A percentile compares a stretch with the other conserved stretches of the same genome.
phyloP scores from a whole-genome alignment of 2,113 vertebrate species.

The Conger conger region DNA sequence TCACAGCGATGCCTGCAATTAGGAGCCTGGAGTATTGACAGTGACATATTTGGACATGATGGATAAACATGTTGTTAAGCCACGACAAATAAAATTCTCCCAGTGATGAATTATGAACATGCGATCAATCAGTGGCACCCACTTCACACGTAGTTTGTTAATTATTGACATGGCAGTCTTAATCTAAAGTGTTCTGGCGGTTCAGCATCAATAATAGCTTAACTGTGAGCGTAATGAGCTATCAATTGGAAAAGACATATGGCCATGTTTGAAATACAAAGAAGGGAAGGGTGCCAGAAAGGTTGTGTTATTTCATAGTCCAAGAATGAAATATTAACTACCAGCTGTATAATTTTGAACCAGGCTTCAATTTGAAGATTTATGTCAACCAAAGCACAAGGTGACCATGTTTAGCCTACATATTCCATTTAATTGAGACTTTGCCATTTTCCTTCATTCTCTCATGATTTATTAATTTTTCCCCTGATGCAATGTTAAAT shows the following conservation, averaged over 20 bases:
- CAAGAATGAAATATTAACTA: background rate
- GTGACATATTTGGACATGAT: slow-evolving; percentile 20
- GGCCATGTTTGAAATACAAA: slow-evolving; percentile 6
- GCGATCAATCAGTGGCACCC: slow-evolving; percentile 3
- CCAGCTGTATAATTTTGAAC: background rate
- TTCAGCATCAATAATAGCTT: slow-evolving; percentile 7
- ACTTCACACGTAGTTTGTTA: slow-evolving; percentile 20
- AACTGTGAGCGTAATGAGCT: slow-evolving; percentile 2
- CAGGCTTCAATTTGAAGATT: background rate
- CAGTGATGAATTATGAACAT: slow-evolving; percentile 17
- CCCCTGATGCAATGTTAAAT: background rate
- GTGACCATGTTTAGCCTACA: background rate
- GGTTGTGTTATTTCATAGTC: background rate
- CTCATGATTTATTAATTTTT: background rate
- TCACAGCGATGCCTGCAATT: background rate
- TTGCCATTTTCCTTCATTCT: background rate
- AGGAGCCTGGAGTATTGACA: slow-evolving; percentile 1
- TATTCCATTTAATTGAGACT: background rate
- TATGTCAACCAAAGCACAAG: background rate
- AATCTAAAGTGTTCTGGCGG: slow-evolving; percentile 19
- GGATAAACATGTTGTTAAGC: slow-evolving; percentile 1
- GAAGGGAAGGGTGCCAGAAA: background rate
- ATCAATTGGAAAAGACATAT: slow-evolving; percentile 13
- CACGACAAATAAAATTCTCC: slow-evolving; percentile 17
- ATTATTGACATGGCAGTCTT: slow-evolving; percentile 21